Conservation (phyloP, 2,888 invertebrate genomes). For the Drosophila cracens region DNA sequence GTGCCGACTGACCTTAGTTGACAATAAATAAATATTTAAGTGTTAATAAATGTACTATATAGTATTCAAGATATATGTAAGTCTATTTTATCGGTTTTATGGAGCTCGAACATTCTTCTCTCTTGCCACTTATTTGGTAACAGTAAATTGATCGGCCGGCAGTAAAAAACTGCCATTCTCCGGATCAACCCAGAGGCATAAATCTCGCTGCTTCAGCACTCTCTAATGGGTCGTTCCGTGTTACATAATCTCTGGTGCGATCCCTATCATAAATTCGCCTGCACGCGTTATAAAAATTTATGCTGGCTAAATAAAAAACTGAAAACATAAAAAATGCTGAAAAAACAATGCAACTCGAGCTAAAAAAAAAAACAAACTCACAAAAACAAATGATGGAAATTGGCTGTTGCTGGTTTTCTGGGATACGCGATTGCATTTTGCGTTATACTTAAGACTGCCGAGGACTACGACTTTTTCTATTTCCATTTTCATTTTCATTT, state of each 20-base stretch:
- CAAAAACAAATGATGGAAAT: conserved; percentile 21
- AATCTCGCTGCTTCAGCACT: not conserved
- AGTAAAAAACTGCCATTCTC: not conserved
- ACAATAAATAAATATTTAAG: not conserved
- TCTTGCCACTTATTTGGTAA: not conserved
- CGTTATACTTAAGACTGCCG: conserved; percentile 41
- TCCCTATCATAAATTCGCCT: conserved; percentile 36
- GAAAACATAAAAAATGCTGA: conserved; percentile 5
- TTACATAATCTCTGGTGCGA: conserved; percentile 25
- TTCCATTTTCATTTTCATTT: not conserved
- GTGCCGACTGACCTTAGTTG: no score
- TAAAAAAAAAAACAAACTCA: conserved; percentile 18
- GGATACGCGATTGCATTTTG: conserved; percentile 54
- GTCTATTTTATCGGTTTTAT: not conserved
- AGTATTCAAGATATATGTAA: not conserved
- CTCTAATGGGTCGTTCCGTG: not conserved
- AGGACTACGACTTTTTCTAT: conserved; percentile 13
- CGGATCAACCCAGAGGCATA: conserved; percentile 8
- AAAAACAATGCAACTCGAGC: conserved; percentile 24
- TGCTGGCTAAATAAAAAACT: not conserved
- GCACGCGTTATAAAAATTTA: conserved; percentile 41
- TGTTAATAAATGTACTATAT: not conserved
- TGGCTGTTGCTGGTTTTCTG: conserved; percentile 6
- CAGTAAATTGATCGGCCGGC: not conserved
- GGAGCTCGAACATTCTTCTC: not conserved